Conservation (phyloP, 2,888 invertebrate genomes). For the Oligia fasciuncula region DNA sequence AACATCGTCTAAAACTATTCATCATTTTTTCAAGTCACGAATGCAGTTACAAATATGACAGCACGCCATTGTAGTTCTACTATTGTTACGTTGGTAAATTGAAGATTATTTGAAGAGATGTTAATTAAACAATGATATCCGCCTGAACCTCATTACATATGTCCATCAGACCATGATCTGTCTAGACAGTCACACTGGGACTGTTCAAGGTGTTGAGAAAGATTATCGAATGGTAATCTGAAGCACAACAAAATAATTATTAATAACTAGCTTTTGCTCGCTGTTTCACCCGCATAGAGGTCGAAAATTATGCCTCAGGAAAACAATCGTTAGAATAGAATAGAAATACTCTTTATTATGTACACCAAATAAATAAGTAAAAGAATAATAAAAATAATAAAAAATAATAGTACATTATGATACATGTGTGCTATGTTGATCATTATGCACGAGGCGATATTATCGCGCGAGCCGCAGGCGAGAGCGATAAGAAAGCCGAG, state of each 20-base stretch:
- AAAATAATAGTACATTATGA: no score
- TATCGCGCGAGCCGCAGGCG: no score
- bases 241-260: constrained; percentile 2
- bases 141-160: not conserved
- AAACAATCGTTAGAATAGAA: no score
- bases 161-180: constrained; percentile 3
- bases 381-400: no score
- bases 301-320: not conserved
- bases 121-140: constrained; percentile 42
- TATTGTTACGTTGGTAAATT: constrained; percentile 5
- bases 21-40: constrained; percentile 3
- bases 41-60: constrained; percentile 17
- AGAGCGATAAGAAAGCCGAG: no score
- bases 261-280: not conserved
- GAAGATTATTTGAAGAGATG: constrained; percentile 12
- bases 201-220: not conserved
- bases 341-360: no score
- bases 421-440: no score
- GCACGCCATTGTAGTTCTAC: not conserved
- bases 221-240: not conserved
- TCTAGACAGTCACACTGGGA: not conserved
- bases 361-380: no score
- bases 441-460: no score
- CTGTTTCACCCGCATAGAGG: not conserved
- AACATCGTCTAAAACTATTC: not conserved